These are phyloP conservation scores for Campoplex nolae DNA, from an alignment of 2,888 invertebrate genomes.

Conservation along the genomic window DNA sequence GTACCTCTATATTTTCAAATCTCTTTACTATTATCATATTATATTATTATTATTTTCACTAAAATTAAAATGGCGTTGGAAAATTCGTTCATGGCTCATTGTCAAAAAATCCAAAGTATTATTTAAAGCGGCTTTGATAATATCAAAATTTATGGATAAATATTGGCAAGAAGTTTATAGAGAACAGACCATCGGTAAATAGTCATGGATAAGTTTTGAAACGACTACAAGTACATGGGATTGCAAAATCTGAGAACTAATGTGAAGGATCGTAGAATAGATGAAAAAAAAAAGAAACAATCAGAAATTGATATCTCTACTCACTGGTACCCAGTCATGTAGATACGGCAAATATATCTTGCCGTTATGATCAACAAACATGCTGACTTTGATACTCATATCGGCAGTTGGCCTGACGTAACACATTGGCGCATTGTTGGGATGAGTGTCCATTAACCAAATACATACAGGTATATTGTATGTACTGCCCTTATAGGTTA, in stretches of 20 bases:
- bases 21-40: too few relatives aligned
- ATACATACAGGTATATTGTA: constrained; percentile 99
- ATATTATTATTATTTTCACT: too few relatives aligned
- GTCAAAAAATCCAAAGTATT: too few relatives aligned
- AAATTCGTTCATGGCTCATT: background rate
- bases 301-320: constrained; percentile 70
- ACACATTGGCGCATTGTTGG: constrained; percentile 97
- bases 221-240: background rate
- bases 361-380: constrained; percentile 97
- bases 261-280: too few relatives aligned
- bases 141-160: too few relatives aligned
- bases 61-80: too few relatives aligned
- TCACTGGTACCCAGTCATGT: constrained; percentile 95
- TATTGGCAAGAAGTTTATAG: too few relatives aligned
- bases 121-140: background rate
- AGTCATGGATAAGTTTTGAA: background rate
- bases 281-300: background rate
- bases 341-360: constrained; percentile 98
- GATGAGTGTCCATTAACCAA: constrained; percentile 99
- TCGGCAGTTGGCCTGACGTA: constrained; percentile 97
- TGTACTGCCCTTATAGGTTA: constrained; percentile 92
- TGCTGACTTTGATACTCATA: constrained; percentile 98
- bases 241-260: background rate
- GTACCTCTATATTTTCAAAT: too few relatives aligned
- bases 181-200: too few relatives aligned